phyloP scores from a whole-genome alignment of 2,888 invertebrate species.

The Eurytoma adleriae region DNA sequence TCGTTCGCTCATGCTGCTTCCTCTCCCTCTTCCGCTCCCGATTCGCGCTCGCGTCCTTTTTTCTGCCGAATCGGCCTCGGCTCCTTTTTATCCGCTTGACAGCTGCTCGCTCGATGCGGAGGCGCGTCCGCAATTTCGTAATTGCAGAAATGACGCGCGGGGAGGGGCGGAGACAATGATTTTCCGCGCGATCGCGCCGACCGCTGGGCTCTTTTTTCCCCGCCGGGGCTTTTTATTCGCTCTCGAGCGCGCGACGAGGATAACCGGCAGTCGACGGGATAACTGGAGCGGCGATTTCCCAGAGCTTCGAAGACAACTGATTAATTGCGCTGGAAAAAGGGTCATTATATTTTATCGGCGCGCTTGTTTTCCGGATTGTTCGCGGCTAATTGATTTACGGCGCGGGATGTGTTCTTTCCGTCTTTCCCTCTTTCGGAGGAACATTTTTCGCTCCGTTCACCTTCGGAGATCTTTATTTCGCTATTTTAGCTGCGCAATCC shows the following conservation, averaged over 20 bases:
- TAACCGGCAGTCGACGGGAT: not conserved
- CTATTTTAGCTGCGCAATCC: not conserved
- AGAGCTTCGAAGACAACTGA: slow-evolving; percentile 23
- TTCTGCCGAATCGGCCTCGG: not conserved
- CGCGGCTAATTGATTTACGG: slow-evolving; percentile 10
- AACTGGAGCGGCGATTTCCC: slow-evolving; percentile 42
- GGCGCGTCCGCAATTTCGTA: slow-evolving; percentile 28
- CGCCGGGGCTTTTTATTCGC: no score
- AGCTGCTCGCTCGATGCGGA: not conserved
- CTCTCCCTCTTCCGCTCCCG: no score
- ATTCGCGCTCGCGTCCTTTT: not conserved
- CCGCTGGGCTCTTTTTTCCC: not conserved
- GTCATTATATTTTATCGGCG: slow-evolving; percentile 27
- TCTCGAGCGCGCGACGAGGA: not conserved
- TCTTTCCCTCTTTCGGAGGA: no score
- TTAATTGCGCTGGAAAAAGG: slow-evolving; percentile 27
- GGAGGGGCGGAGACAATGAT: slow-evolving; percentile 23
- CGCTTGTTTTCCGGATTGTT: slow-evolving; percentile 10
- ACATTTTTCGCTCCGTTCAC: not conserved
- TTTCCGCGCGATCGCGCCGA: slow-evolving; percentile 32
- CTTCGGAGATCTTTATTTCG: not conserved
- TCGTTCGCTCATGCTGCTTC: no score
- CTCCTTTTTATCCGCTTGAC: not conserved
- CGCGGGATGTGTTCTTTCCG: no score
- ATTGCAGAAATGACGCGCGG: not conserved